These are phyloP conservation scores for Limnephilus auricula DNA, from an alignment of 2,888 invertebrate species.

Conservation along the genomic window DNA sequence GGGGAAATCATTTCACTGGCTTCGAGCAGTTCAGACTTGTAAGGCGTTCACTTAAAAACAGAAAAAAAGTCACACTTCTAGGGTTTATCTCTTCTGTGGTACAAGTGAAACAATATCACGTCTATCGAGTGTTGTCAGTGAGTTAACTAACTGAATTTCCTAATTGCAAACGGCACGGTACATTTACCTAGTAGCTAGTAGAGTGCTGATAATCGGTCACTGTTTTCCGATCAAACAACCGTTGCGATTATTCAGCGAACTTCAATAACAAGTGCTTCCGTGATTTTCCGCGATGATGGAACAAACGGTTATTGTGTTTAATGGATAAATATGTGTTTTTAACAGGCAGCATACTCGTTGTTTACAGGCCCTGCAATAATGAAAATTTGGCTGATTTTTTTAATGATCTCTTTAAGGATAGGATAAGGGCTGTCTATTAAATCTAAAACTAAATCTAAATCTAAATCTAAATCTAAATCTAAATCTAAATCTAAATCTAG, in stretches of 20 bases:
- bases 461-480: too few relatives aligned
- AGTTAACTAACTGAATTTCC: not conserved
- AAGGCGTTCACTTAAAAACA: too few relatives aligned
- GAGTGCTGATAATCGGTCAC: slow-evolving; percentile 45
- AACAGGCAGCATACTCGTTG: not conserved
- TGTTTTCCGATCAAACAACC: slow-evolving; percentile 20
- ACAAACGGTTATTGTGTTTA: not conserved
- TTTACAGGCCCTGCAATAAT: not conserved
- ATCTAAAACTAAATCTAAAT: too few relatives aligned
- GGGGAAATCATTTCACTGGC: too few relatives aligned
- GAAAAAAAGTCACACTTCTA: not conserved
- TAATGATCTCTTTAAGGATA: too few relatives aligned
- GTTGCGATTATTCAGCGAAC: not conserved
- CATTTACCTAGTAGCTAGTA: slow-evolving; percentile 28
- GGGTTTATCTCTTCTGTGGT: not conserved
- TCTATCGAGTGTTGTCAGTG: not conserved
- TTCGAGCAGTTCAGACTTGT: too few relatives aligned
- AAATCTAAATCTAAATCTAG: too few relatives aligned
- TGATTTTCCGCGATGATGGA: not conserved
- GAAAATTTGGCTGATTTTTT: too few relatives aligned
- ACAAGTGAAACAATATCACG: not conserved
- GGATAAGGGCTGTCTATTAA: too few relatives aligned
- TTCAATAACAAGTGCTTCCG: not conserved
- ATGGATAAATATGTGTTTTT: not conserved
- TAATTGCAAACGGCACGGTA: not conserved